Conservation (phyloP, 2,113 vertebrate genomes). For the Ophiodon elongatus region DNA sequence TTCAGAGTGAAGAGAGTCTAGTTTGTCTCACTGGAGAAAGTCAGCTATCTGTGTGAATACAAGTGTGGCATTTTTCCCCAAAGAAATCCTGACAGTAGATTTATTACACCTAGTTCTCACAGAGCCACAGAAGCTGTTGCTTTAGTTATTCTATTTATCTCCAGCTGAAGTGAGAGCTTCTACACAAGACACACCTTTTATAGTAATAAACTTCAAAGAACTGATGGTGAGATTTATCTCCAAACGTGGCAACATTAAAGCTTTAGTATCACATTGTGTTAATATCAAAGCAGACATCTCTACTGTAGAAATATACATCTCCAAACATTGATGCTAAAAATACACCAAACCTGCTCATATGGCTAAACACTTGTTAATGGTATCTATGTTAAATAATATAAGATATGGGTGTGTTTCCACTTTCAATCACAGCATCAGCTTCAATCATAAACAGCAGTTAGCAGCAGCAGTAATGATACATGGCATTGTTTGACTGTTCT, state of each 20-base stretch:
- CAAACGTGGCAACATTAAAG: neutral
- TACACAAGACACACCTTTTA: no score
- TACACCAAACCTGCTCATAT: neutral
- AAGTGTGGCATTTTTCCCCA: neutral
- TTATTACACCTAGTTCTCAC: neutral
- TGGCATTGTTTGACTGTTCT: neutral
- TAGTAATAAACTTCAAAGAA: neutral
- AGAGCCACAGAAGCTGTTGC: neutral
- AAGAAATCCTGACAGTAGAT: constrained; percentile 21
- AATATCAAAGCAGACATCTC: neutral
- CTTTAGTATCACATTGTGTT: neutral
- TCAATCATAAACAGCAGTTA: neutral
- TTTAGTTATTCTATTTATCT: neutral
- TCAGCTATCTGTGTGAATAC: constrained; percentile 10
- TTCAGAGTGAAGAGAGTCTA: neutral
- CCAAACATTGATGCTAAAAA: neutral
- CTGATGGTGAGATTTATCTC: neutral
- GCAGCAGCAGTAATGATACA: neutral
- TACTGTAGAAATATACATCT: neutral
- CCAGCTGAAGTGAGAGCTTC: neutral
- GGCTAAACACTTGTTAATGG: neutral
- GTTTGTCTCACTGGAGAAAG: constrained; percentile 10
- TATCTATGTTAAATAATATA: neutral
- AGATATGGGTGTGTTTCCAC: neutral
- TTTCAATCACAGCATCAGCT: neutral